phyloP scores from a whole-genome alignment of 2,113 vertebrate genomes.

The Leiothrix lutea region DNA sequence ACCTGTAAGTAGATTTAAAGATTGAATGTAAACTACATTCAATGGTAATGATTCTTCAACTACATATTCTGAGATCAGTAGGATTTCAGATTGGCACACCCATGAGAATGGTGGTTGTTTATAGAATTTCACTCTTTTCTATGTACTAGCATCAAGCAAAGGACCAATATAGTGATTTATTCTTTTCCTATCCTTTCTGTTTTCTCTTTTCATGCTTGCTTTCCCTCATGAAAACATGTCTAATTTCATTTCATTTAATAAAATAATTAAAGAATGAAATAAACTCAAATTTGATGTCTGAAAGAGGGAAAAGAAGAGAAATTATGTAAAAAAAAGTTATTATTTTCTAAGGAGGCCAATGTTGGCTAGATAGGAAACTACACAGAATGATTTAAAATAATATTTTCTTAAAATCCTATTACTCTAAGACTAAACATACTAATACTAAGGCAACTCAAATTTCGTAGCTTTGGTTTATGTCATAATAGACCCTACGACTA shows the following conservation, averaged over 20 bases:
- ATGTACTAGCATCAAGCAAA: background rate
- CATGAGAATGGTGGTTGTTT: background rate
- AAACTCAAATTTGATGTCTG: background rate
- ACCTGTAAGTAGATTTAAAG: background rate
- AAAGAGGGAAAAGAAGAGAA: background rate
- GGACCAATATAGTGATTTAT: background rate
- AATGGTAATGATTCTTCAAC: background rate
- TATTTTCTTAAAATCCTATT: background rate
- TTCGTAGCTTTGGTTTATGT: background rate
- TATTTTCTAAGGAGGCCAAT: background rate
- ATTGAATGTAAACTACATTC: background rate
- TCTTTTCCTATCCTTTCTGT: accelerated
- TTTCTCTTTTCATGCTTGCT: background rate
- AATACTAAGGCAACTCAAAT: background rate
- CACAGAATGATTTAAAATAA: background rate
- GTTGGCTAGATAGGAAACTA: background rate
- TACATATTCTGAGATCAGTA: background rate
- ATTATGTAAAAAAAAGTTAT: background rate
- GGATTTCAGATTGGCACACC: background rate
- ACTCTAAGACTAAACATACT: background rate
- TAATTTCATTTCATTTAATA: background rate
- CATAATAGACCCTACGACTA: background rate
- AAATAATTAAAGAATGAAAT: background rate
- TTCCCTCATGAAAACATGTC: background rate
- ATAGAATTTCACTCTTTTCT: background rate